Conservation (phyloP, 2,888 invertebrate species). For the Cataglyphis cursor region DNA sequence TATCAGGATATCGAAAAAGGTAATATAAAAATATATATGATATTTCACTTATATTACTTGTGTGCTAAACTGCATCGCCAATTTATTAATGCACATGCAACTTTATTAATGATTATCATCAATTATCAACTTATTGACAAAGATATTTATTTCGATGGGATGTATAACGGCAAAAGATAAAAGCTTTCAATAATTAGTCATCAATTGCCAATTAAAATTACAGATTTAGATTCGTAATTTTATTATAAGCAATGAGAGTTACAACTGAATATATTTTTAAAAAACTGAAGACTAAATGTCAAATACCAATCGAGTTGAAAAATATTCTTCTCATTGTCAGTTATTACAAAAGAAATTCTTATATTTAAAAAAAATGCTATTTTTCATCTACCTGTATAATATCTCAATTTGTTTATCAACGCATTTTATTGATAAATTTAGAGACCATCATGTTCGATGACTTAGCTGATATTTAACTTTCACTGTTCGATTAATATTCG, state of each 20-base stretch:
- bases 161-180: neutral
- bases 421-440: neutral
- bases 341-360: neutral
- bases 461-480: slow-evolving; percentile 44
- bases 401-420: neutral
- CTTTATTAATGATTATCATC: neutral
- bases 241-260: neutral
- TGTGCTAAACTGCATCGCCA: neutral
- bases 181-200: neutral
- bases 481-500: slow-evolving; percentile 36
- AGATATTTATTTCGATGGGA: neutral
- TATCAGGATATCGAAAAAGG: slow-evolving; percentile 98
- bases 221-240: neutral
- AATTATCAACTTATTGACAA: neutral
- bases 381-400: neutral
- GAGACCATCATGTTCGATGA: slow-evolving; percentile 26
- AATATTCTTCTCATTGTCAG: neutral
- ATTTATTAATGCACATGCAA: neutral
- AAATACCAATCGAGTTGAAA: neutral
- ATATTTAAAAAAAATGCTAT: neutral
- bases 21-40: slow-evolving; percentile 81
- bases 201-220: neutral
- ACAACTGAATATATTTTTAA: neutral
- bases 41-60: neutral
- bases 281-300: slow-evolving; percentile 17